Conservation (phyloP, 2,113 vertebrate species). For the Percina caprodes region DNA sequence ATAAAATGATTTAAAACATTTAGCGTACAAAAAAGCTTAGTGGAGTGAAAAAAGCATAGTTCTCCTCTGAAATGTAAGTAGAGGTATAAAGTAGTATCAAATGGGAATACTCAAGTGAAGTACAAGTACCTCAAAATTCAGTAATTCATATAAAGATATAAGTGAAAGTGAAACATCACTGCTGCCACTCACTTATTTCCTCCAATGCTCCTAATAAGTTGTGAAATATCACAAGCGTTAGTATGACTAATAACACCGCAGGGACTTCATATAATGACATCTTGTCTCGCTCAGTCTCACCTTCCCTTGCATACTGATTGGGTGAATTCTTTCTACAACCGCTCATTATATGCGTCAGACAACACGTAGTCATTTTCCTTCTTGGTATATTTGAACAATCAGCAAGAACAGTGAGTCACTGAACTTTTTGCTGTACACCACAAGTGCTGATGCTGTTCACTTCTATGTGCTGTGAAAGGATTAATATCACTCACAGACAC, state of each 20-base stretch:
- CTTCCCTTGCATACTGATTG: neutral
- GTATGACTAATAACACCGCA: neutral
- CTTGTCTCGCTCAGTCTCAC: neutral
- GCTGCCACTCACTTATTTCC: constrained; percentile 8
- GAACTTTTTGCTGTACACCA: neutral
- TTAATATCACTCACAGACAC: neutral
- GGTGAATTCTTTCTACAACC: neutral
- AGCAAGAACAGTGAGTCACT: constrained; percentile 22
- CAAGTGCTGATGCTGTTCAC: constrained; percentile 14
- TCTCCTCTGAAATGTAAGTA: neutral
- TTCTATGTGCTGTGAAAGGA: neutral
- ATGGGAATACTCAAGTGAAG: too few species aligned
- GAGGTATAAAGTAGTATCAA: too few species aligned
- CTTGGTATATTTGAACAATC: constrained; percentile 12
- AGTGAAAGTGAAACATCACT: neutral
- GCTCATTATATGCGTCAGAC: constrained; percentile 4
- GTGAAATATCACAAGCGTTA: constrained; percentile 13
- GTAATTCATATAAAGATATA: neutral
- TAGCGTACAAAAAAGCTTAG: neutral
- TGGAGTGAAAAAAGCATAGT: neutral
- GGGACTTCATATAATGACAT: constrained; percentile 5
- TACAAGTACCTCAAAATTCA: too few species aligned
- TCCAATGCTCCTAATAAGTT: constrained; percentile 11
- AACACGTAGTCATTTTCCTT: constrained; percentile 7
- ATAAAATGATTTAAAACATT: too few species aligned